Evolutionary conservation across 2,888 invertebrate species (phyloP).

Genomic region (Drosophila nr. perissopoda): DNA sequence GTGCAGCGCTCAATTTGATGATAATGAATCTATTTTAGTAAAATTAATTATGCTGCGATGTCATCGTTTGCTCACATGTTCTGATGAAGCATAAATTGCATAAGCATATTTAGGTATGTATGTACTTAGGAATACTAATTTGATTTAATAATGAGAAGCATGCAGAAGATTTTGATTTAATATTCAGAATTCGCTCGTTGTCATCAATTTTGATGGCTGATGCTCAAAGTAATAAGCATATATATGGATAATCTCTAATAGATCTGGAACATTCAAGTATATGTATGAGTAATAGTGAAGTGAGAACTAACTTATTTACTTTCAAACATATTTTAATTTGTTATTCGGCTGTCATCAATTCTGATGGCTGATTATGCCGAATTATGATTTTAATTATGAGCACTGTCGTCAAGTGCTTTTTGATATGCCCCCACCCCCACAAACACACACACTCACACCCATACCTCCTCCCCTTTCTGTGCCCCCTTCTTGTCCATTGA

Average conservation of each 20-base stretch:
- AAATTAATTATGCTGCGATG: slow-evolving; percentile 1
- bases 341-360: not conserved
- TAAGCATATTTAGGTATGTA: not conserved
- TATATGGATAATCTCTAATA: too few species aligned
- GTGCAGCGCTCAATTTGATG: slow-evolving; percentile 26
- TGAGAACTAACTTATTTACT: not conserved
- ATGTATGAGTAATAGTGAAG: too few species aligned
- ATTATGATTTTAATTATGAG: not conserved
- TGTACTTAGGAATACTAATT: not conserved
- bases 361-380: not conserved
- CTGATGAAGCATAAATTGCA: not conserved
- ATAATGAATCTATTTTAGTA: slow-evolving; percentile 41
- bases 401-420: slow-evolving; percentile 37
- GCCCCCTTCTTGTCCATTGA: not conserved
- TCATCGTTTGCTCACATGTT: not conserved
- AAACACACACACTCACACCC: not conserved
- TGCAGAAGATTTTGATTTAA: not conserved
- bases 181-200: not conserved
- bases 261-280: too few species aligned
- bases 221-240: not conserved
- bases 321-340: not conserved
- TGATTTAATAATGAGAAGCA: not conserved
- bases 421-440: not conserved
- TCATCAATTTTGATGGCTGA: not conserved
- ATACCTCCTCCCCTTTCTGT: not conserved